phyloP scores from a whole-genome alignment of 1,140 invertebrate genomes.

The Patella vulgata region DNA sequence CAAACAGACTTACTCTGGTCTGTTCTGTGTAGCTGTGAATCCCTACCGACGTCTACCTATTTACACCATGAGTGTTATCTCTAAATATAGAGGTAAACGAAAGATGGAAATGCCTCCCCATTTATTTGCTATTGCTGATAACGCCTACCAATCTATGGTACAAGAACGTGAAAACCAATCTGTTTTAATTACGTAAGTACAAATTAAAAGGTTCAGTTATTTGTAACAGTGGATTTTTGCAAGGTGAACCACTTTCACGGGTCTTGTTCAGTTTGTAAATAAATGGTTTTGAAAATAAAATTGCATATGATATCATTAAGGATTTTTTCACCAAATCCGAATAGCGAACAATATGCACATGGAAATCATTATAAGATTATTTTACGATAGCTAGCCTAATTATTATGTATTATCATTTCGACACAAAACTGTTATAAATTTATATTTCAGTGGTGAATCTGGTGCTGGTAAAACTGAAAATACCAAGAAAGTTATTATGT shows the following conservation, averaged over 20 bases:
- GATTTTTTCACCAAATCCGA: too few species aligned
- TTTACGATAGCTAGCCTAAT: too few species aligned
- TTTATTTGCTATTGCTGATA: constrained; percentile 50
- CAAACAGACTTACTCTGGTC: constrained; percentile 99
- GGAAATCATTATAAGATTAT: too few species aligned
- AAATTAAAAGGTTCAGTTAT: background rate
- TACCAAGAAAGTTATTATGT: constrained; percentile 99
- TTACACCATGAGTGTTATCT: constrained; percentile 82
- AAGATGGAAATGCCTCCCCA: constrained; percentile 51
- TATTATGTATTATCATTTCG: too few species aligned
- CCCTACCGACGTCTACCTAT: constrained; percentile 99
- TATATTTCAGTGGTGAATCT: constrained; percentile 82
- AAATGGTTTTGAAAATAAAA: background rate
- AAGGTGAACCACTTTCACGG: background rate
- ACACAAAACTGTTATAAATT: too few species aligned
- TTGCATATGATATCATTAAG: too few species aligned
- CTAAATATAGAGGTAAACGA: constrained; percentile 95
- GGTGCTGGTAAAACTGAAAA: constrained; percentile 99
- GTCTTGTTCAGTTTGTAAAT: background rate
- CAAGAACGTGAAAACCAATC: constrained; percentile 55
- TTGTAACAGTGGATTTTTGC: too few species aligned
- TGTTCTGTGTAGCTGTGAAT: constrained; percentile 99
- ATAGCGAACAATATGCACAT: too few species aligned
- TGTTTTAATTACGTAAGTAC: constrained; percentile 71
- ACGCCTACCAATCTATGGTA: constrained; percentile 43